phyloP scores from a whole-genome alignment of 2,888 invertebrate genomes.

The Tetheella fluctuosa region DNA sequence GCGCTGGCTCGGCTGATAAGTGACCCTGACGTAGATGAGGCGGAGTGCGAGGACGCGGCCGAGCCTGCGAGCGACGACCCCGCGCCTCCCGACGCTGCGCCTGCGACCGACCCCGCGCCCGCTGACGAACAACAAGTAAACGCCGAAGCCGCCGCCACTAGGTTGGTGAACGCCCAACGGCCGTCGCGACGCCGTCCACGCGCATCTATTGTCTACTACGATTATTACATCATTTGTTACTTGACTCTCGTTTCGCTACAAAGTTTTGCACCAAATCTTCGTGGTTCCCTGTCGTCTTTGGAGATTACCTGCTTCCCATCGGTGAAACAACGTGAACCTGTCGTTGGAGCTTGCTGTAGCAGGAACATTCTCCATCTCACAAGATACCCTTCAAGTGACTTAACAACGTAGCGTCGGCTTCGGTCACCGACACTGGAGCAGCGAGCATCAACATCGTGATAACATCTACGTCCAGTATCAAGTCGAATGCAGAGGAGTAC shows the following conservation, averaged over 20 bases:
- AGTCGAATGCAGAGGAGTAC: conserved; percentile 47
- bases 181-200: conserved; percentile 71
- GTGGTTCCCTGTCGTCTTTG: background rate
- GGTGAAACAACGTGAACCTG: background rate
- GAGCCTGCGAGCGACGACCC: conserved; percentile 58
- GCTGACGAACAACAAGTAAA: conserved; percentile 69
- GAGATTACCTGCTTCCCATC: background rate
- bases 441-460: conserved; percentile 23
- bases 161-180: conserved; percentile 80
- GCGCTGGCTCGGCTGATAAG: conserved; percentile 68
- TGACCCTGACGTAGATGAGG: conserved; percentile 78
- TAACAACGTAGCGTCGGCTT: background rate
- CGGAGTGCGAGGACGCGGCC: conserved; percentile 57
- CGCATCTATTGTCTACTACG: conserved; percentile 69
- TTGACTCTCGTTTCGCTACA: conserved; percentile 65
- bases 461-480: conserved; percentile 12
- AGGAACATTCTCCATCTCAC: background rate
- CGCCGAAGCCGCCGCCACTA: conserved; percentile 75
- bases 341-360: background rate
- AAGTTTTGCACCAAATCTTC: conserved; percentile 77
- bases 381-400: conserved; percentile 10
- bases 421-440: conserved; percentile 18
- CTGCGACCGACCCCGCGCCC: conserved; percentile 53
- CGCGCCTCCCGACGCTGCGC: conserved; percentile 52
- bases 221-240: conserved; percentile 56